A percentile compares a stretch with the other conserved stretches of the same genome.
Evolutionary conservation across 1,140 invertebrate genomes (phyloP).

Genomic region (Brachionus plicatilis): DNA sequence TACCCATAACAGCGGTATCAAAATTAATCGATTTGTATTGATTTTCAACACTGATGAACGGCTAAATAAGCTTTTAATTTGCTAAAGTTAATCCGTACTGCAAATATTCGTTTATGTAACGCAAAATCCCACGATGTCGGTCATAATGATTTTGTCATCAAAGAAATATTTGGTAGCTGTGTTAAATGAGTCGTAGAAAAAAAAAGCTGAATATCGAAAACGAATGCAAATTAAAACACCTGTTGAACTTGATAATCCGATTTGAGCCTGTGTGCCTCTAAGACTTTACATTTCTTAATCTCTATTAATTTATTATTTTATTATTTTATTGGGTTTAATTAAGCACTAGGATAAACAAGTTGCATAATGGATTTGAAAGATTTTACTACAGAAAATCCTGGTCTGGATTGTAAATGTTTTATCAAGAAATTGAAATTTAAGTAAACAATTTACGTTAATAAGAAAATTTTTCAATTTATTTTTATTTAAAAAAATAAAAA

Average conservation of each 20-base stretch:
- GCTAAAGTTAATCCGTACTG: background rate
- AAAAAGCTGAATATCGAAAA: background rate
- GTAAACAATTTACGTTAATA: background rate
- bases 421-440: background rate
- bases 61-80: conserved; percentile 24
- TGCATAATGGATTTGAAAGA: background rate
- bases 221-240: background rate
- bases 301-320: background rate
- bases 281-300: background rate
- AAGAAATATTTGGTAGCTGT: background rate
- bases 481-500: background rate
- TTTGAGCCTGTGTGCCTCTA: background rate
- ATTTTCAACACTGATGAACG: background rate
- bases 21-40: background rate
- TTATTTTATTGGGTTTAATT: conserved; percentile 16
- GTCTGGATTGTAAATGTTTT: background rate
- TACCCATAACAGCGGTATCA: background rate
- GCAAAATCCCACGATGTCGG: background rate
- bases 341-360: background rate
- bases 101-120: background rate
- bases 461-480: background rate
- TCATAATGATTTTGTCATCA: background rate
- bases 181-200: background rate
- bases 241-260: background rate
- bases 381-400: background rate